phyloP scores from a whole-genome alignment of 2,797 vertebrate species.

The Acrocephalus scirpaceus region DNA sequence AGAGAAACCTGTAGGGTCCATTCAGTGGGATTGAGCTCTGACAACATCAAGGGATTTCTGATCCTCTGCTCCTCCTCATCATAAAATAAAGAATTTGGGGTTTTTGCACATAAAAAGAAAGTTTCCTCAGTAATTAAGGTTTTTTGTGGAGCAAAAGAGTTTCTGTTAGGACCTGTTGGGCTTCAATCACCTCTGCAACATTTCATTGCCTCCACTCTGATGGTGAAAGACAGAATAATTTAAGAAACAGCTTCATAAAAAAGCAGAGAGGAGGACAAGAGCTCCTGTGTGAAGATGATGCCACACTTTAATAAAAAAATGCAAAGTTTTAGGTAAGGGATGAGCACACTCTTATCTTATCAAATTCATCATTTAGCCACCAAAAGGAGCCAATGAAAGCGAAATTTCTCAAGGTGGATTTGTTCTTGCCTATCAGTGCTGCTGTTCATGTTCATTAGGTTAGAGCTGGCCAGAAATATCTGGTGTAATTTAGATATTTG shows the following conservation, averaged over 20 bases:
- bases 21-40: neutral
- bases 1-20: slow-evolving; percentile 28
- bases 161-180: neutral
- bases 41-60: neutral
- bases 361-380: neutral
- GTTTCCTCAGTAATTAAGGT: neutral
- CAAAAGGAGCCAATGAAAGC: neutral
- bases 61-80: neutral
- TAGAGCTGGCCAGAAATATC: neutral
- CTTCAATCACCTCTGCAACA: neutral
- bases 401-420: neutral
- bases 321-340: neutral
- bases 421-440: neutral
- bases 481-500: neutral
- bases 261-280: neutral
- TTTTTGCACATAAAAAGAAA: neutral
- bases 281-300: neutral
- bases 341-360: neutral
- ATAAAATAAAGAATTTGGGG: neutral
- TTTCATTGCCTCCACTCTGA: neutral
- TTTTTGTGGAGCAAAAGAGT: neutral
- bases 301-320: neutral
- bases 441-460: neutral
- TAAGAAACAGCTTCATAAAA: neutral
- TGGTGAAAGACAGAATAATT: neutral